Base-by-base conservation (phyloP, 2,113 vertebrate species). In the Podilymbus podiceps region DNA sequence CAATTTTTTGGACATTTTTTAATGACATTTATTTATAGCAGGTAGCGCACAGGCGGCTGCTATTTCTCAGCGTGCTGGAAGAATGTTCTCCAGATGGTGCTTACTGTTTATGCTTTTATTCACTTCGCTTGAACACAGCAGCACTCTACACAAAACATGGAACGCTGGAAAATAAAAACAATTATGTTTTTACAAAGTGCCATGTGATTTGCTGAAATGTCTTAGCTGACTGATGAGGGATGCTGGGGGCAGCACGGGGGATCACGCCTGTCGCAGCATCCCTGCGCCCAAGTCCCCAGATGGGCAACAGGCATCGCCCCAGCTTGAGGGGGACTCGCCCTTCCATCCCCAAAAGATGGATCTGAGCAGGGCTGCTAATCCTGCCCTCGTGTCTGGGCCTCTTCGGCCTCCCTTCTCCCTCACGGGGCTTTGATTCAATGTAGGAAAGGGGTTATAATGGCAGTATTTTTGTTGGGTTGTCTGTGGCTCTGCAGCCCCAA, bases 41-140 rank as follows among this genome's bases (percentile, higher is more conserved):
- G 97, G 97, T 98, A 98, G 97, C 80, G 15, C 97, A 95, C 97
- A 97, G 96, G 97, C 97, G 83, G 97, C 97, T 98, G 98, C 96
- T 97, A 96, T 98, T 98, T 97, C 97, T 97, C 83, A 97, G 79
- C 63, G 42, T 93, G 97, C 97, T 92, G 91, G 96, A 97, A 98
- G 98, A 97, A 95, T 98, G 97, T 98, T 98, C 98, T 98, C 98
- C 98, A 98, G 97, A 98, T 98, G 98, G 98, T 96, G 90, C 97
- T 97, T 95, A 93, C 97, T 97, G 96, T 96, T 98, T 98, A 98
- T 95, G 97, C 97, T 97, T 97, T 97, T 98, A 97, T 97, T 96
- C 97, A 93, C 96, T 97, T 93, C 84, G 8, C 96, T 83, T 89
- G 96, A 98, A 95, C 92, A 94, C 75, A 44, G 95, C 93, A 94